These are phyloP conservation scores for Microplitis deprimator DNA, from an alignment of 2,888 invertebrate genomes.

Conservation along the genomic window DNA sequence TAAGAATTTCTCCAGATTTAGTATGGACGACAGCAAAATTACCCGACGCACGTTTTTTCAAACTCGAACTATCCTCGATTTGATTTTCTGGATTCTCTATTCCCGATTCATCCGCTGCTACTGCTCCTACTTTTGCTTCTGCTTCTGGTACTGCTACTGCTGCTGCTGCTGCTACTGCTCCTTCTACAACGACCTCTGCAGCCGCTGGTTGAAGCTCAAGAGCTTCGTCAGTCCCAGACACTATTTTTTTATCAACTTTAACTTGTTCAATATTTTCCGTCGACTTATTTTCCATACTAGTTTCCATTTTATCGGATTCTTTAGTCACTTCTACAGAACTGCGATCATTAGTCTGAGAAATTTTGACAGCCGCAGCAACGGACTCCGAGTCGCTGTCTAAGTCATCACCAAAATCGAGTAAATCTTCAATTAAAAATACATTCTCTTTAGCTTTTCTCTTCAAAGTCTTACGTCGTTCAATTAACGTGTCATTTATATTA, in stretches of 20 bases:
- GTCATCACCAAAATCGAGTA: constrained; percentile 37
- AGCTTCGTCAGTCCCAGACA: background rate
- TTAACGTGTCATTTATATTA: constrained; percentile 21
- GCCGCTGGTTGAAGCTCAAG: background rate
- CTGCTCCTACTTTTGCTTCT: background rate
- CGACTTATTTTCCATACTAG: background rate
- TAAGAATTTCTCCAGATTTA: constrained; percentile 67
- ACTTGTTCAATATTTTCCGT: background rate
- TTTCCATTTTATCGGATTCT: background rate
- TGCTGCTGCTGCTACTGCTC: background rate
- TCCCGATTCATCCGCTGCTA: background rate
- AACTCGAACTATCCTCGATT: constrained; percentile 48
- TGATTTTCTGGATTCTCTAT: constrained; percentile 20
- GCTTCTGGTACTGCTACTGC: constrained; percentile 18
- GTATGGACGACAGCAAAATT: constrained; percentile 67
- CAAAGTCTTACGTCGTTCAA: constrained; percentile 39
- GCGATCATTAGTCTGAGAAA: background rate
- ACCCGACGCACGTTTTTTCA: constrained; percentile 60
- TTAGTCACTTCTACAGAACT: background rate
- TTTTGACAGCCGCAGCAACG: background rate
- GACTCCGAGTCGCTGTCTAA: constrained; percentile 31
- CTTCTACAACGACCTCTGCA: background rate
- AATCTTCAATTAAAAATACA: constrained; percentile 42
- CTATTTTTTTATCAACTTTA: background rate
- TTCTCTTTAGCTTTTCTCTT: constrained; percentile 45